Evolutionary conservation across 2,797 vertebrate species (phyloP).

Genomic region (Gobionotothen gibberifrons): DNA sequence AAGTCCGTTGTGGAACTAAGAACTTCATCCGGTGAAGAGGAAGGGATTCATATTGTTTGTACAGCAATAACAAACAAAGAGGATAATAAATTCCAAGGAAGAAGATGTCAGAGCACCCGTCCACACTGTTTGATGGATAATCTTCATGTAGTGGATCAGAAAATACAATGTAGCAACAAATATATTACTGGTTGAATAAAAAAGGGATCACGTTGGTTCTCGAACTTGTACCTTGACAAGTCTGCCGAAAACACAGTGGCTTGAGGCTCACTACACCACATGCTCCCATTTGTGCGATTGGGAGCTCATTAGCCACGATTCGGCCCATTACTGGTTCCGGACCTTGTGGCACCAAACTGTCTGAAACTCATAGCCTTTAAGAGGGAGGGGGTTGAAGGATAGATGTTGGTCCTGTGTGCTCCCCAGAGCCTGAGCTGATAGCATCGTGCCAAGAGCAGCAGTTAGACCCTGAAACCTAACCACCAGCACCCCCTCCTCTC

Average conservation of each 20-base stretch:
- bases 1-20: slow-evolving; percentile 2
- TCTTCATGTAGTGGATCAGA: background rate
- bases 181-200: background rate
- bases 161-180: background rate
- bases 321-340: slow-evolving; percentile 74
- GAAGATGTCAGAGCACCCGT: background rate
- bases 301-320: slow-evolving; percentile 65
- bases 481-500: slow-evolving; percentile 40
- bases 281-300: slow-evolving; percentile 61
- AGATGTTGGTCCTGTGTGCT: slow-evolving; percentile 51
- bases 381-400: slow-evolving; percentile 35
- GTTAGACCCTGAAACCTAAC: slow-evolving; percentile 75
- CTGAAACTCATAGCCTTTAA: slow-evolving; percentile 65
- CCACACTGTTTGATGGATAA: background rate
- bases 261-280: slow-evolving; percentile 42
- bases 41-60: slow-evolving; percentile 24
- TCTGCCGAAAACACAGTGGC: slow-evolving; percentile 19
- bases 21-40: slow-evolving; percentile 12
- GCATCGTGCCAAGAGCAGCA: slow-evolving; percentile 70
- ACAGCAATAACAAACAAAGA: slow-evolving; percentile 1
- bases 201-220: too few relatives aligned
- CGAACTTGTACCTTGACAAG: background rate
- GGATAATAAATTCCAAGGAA: background rate
- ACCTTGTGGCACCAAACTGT: slow-evolving; percentile 79
- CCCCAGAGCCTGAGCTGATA: slow-evolving; percentile 74